Conservation (phyloP, 2,797 vertebrate genomes). For the Manis crassicaudata region DNA sequence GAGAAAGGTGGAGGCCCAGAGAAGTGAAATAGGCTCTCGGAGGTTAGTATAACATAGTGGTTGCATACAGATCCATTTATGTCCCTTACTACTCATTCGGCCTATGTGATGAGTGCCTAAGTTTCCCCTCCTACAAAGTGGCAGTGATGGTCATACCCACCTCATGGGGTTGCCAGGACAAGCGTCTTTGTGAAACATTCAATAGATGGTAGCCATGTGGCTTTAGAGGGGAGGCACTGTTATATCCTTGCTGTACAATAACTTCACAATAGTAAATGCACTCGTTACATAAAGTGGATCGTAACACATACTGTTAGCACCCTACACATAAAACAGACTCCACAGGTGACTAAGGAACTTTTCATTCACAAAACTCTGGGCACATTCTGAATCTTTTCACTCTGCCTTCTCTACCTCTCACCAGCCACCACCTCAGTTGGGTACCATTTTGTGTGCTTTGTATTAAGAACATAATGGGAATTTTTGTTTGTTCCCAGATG, state of each 20-base stretch:
- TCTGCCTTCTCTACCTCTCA: neutral
- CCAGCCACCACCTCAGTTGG: neutral
- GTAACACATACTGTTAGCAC: neutral
- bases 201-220: neutral
- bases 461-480: neutral
- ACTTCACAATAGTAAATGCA: neutral
- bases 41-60: too few relatives aligned
- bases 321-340: neutral
- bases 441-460: neutral
- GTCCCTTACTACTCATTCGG: neutral
- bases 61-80: neutral
- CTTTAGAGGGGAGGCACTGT: neutral
- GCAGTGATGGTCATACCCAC: neutral
- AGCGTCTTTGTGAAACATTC: neutral
- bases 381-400: neutral
- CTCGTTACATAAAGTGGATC: too few relatives aligned
- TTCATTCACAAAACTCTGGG: neutral
- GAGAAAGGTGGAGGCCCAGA: neutral
- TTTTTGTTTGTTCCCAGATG: slow-evolving; percentile 10
- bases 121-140: neutral
- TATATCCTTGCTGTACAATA: neutral
- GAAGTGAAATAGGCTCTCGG: neutral
- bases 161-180: neutral
- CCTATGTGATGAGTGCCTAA: too few relatives aligned
- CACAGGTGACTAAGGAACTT: neutral